Evolutionary conservation across 2,888 invertebrate genomes (phyloP).

Genomic region (Polyploca ridens): DNA sequence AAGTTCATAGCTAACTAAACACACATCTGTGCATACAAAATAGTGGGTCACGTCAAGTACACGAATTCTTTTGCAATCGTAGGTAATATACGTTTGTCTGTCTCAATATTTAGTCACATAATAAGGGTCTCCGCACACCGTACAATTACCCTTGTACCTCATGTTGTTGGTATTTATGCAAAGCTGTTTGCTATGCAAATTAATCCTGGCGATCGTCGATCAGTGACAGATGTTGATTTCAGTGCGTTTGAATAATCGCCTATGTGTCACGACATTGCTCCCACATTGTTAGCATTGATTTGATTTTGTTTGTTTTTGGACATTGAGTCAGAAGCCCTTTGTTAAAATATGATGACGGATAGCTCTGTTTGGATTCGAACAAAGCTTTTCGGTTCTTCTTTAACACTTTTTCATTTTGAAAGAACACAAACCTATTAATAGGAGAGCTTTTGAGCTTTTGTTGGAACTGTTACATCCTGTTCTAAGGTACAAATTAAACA

Average conservation of each 20-base stretch:
- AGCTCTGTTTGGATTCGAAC: background rate
- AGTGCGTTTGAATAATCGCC: conserved; percentile 63
- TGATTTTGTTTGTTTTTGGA: conserved; percentile 13
- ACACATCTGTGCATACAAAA: conserved; percentile 35
- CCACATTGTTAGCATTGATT: conserved; percentile 17
- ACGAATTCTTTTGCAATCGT: conserved; percentile 41
- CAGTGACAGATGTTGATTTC: conserved; percentile 68
- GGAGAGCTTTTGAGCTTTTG: background rate
- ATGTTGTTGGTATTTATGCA: conserved; percentile 58
- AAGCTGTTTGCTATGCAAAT: conserved; percentile 69
- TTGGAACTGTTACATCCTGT: background rate
- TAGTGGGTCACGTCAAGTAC: conserved; percentile 33
- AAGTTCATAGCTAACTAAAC: conserved; percentile 10
- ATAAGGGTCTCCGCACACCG: conserved; percentile 19
- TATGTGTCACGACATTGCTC: conserved; percentile 37
- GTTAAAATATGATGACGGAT: conserved; percentile 6
- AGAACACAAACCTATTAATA: background rate
- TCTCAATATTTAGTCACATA: conserved; percentile 18
- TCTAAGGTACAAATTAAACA: too few relatives aligned
- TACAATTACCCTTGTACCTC: conserved; percentile 53
- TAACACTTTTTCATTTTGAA: background rate
- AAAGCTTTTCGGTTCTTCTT: conserved; percentile 1
- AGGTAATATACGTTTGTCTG: conserved; percentile 19
- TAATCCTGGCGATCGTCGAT: conserved; percentile 59
- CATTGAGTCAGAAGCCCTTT: conserved; percentile 2